A percentile compares a stretch with the other conserved stretches of the same genome.
Conservation (phyloP, 2,797 vertebrate genomes). For the Platalea minor region DNA sequence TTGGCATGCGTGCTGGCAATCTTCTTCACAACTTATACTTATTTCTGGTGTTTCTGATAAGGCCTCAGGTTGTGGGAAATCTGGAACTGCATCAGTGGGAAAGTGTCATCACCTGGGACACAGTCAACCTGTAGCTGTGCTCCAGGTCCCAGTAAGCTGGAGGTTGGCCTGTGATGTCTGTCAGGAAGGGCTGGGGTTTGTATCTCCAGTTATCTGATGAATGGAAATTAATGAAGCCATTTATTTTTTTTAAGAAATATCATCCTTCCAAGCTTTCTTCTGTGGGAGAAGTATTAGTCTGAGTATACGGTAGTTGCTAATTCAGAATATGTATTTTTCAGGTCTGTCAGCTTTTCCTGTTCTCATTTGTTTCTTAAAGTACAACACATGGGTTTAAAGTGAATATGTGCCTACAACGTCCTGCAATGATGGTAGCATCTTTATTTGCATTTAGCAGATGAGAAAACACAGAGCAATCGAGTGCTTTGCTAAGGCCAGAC, state of each 20-base stretch:
- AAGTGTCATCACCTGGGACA: too few relatives aligned
- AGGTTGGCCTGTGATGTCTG: background rate
- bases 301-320: background rate
- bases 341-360: background rate
- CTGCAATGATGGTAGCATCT: background rate
- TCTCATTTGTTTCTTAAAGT: background rate
- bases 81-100: background rate
- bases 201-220: background rate
- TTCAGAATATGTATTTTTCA: background rate
- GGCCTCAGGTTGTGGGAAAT: background rate
- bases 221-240: background rate
- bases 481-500: background rate
- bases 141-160: background rate
- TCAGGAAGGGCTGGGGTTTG: background rate
- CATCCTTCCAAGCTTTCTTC: background rate
- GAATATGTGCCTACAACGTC: background rate
- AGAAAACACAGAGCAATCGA: fast-evolving
- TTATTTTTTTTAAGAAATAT: background rate
- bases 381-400: background rate
- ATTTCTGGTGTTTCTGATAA: background rate
- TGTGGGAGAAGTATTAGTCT: background rate
- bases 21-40: background rate
- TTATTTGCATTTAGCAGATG: background rate
- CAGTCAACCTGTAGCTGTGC: background rate
- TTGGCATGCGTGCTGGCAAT: background rate